Evolutionary conservation across 2,797 vertebrate genomes (phyloP).

Genomic region (Pseudochaenichthys georgianus): DNA sequence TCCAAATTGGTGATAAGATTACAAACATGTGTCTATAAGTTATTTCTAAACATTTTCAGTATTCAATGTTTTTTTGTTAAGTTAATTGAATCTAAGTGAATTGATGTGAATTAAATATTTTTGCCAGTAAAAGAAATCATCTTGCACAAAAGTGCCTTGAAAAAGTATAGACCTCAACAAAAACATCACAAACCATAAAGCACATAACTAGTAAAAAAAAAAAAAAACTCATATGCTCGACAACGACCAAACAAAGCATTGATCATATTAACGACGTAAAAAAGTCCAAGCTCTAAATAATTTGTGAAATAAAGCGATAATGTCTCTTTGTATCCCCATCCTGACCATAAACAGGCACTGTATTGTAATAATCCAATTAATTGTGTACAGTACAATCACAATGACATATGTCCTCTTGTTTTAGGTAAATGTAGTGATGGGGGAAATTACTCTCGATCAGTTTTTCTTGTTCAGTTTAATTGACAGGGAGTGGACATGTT

Average conservation of each 20-base stretch:
- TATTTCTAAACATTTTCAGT: not conserved
- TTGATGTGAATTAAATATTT: not conserved
- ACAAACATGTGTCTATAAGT: not conserved
- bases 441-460: not conserved
- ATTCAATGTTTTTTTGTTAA: not conserved
- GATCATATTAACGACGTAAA: not conserved
- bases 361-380: not conserved
- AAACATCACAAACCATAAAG: too few relatives aligned
- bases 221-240: not conserved
- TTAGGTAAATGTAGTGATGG: not conserved
- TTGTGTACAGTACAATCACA: not conserved
- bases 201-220: not conserved
- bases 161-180: not conserved
- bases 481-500: slow-evolving; percentile 14
- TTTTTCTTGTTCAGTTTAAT: slow-evolving; percentile 2
- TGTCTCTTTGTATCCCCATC: not conserved
- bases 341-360: not conserved
- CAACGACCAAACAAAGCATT: not conserved
- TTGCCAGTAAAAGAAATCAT: not conserved
- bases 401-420: slow-evolving; percentile 11
- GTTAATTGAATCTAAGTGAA: not conserved
- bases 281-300: not conserved
- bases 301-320: not conserved
- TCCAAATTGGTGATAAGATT: not conserved
- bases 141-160: not conserved